phyloP scores from a whole-genome alignment of 2,113 vertebrate species.

The Cervus canadensis region DNA sequence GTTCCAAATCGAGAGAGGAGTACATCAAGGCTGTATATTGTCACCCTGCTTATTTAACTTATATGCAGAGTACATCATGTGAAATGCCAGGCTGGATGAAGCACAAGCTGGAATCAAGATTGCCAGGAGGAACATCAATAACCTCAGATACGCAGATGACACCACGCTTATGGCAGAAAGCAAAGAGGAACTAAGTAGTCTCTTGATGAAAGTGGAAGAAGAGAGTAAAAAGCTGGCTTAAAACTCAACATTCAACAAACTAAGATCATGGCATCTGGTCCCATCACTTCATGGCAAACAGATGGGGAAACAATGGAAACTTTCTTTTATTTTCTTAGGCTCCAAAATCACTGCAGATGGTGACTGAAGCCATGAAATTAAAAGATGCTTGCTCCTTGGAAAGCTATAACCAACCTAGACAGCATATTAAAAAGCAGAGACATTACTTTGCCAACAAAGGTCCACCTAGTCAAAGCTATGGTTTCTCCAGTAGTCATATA shows the following conservation, averaged over 20 bases:
- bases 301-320: neutral
- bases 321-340: neutral
- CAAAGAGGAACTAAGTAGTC: neutral
- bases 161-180: neutral
- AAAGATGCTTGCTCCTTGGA: neutral
- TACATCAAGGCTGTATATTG: neutral
- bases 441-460: neutral
- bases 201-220: neutral
- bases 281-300: neutral
- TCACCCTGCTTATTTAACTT: neutral
- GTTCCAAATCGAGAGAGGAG: neutral
- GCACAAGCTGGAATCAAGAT: neutral
- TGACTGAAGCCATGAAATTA: neutral
- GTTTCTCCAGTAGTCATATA: neutral
- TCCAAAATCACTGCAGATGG: neutral
- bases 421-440: neutral
- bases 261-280: neutral
- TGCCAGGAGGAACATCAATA: neutral
- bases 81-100: neutral
- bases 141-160: neutral
- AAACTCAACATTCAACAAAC: neutral
- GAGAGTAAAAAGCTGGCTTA: neutral
- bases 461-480: neutral
- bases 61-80: neutral
- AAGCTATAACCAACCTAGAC: neutral